Conservation (phyloP, 2,888 invertebrate species). For the Eretmocerus hayati region DNA sequence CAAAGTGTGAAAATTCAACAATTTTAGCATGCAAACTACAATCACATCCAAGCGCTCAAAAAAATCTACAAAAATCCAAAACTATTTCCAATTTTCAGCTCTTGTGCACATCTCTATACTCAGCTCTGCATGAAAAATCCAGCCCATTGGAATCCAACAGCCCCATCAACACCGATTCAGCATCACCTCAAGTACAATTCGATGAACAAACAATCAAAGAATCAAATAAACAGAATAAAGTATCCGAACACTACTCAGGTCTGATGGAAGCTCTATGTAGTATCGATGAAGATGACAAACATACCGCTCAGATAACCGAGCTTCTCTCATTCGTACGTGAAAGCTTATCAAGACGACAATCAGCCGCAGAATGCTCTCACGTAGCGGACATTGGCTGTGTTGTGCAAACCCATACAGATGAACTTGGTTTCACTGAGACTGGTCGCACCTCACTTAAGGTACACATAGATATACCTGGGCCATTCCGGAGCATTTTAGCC, state of each 20-base stretch:
- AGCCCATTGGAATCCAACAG: not conserved
- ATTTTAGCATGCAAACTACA: too few relatives aligned
- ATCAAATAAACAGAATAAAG: too few relatives aligned
- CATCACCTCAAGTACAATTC: too few relatives aligned
- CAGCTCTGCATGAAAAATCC: slow-evolving; percentile 45
- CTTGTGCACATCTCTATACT: slow-evolving; percentile 57
- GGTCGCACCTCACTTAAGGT: slow-evolving; percentile 45
- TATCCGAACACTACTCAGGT: slow-evolving; percentile 51
- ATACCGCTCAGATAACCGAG: slow-evolving; percentile 64
- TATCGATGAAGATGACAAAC: slow-evolving; percentile 73
- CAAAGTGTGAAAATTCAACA: too few relatives aligned
- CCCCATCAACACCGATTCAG: not conserved
- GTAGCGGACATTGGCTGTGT: not conserved
- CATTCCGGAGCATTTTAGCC: too few relatives aligned
- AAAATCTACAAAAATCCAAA: too few relatives aligned
- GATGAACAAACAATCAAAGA: too few relatives aligned
- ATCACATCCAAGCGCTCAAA: too few relatives aligned
- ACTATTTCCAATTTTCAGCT: too few relatives aligned
- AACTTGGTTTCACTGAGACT: slow-evolving; percentile 38
- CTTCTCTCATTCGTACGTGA: too few relatives aligned
- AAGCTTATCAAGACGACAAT: not conserved
- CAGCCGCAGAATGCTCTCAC: not conserved
- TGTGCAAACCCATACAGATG: slow-evolving; percentile 28
- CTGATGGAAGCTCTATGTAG: slow-evolving; percentile 72
- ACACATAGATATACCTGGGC: too few relatives aligned